Base-by-base conservation (phyloP, 2,113 vertebrate species). In the Piaya cayana region DNA sequence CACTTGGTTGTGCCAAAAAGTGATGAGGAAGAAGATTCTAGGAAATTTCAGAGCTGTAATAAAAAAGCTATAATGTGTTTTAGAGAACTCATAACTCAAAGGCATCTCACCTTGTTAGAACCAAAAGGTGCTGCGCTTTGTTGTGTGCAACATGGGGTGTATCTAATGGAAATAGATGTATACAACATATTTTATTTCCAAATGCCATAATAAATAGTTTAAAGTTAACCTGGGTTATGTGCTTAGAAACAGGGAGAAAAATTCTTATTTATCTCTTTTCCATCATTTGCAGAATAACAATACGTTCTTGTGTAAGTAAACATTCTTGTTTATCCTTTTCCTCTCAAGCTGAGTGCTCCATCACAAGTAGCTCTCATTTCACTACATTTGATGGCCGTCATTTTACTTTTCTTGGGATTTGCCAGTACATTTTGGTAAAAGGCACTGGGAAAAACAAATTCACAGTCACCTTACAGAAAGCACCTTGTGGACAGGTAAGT, bases 311-410 rank as follows among this genome's bases (percentile, higher is more conserved):
- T 65, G 29, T 56, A 84, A 92, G 20, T 83, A 25, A 95, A 60
- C 30, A 4, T 43, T 76, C 30, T 42, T 78, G 5, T 63, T 82
- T 69, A 39, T 74, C 4, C 12, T 79, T 74, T 85, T 91, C 92
- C 67, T 95, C 76, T 75, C 56, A 82, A 99, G 99, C 98, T 36
- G 99, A 99, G 95, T 99, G 99, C 88, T 98, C 98, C 6, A 97
- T 99, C 92, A 98, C 98, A 78, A 98, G 99, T 8, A 98, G 99
- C 65, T 98, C 99, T 86, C 99, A 99, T 93, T 98, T 99, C 92
- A 99, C 99, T 0, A 99, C 99, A 3, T 99, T 99, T 92, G 99
- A 99, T 91, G 99, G 99, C 7, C 98, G 98, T 91, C 99, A 99
- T 97, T 99, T 99, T 96, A 99, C 99, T 68, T 99, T 99, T 92